A percentile compares a stretch with the other conserved stretches of the same genome.
phyloP scores from a whole-genome alignment of 2,888 invertebrate species.

The Cheilosia pagana region DNA sequence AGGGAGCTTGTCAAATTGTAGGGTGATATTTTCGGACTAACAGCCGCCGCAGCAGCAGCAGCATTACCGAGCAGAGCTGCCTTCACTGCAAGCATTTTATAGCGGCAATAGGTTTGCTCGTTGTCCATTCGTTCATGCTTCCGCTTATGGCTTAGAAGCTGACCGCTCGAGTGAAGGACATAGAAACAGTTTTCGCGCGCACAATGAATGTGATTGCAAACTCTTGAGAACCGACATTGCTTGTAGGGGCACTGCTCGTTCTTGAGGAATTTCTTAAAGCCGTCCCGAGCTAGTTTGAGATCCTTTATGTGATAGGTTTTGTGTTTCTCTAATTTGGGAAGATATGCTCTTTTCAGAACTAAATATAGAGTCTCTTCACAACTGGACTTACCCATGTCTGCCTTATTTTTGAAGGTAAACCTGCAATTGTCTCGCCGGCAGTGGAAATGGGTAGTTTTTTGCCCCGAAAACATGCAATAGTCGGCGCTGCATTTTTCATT shows the following conservation, averaged over 20 bases:
- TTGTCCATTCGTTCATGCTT: conserved; percentile 97
- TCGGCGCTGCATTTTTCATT: conserved; percentile 96
- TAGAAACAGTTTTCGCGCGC: conserved; percentile 96
- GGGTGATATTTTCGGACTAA: conserved; percentile 12
- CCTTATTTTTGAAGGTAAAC: conserved; percentile 98
- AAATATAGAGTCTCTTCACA: neutral
- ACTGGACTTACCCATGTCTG: conserved; percentile 94
- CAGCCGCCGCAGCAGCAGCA: neutral
- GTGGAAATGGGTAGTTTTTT: conserved; percentile 97
- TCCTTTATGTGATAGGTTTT: conserved; percentile 98
- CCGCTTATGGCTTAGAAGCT: conserved; percentile 96
- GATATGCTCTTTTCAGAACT: neutral
- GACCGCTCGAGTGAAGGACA: conserved; percentile 96
- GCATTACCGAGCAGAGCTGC: conserved; percentile 51
- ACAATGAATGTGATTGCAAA: conserved; percentile 98
- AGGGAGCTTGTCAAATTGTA: conserved; percentile 31
- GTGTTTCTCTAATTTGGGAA: conserved; percentile 91
- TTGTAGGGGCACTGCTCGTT: conserved; percentile 95
- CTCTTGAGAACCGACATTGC: conserved; percentile 94
- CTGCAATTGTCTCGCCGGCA: conserved; percentile 94
- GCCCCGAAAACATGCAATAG: conserved; percentile 94
- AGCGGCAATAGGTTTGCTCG: conserved; percentile 84
- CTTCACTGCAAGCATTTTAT: conserved; percentile 75
- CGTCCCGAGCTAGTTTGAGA: conserved; percentile 95
- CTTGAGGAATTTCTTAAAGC: conserved; percentile 98